phyloP scores from a whole-genome alignment of 1,140 invertebrate species.

The Neodiprion lecontei region DNA sequence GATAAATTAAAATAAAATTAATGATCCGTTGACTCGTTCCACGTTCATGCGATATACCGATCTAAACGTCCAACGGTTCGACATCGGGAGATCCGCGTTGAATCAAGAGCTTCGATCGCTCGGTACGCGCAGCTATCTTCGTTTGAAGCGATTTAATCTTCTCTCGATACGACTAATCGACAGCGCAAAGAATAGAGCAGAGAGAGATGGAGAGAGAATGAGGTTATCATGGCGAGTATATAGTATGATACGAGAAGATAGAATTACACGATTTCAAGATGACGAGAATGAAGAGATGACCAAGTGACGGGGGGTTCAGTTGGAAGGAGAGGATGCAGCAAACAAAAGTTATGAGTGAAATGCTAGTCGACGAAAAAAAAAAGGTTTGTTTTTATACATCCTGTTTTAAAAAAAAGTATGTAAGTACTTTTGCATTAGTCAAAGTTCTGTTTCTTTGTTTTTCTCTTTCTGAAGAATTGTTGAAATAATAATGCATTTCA shows the following conservation, averaged over 20 bases:
- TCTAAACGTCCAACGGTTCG: slow-evolving; percentile 71
- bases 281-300: slow-evolving; percentile 41
- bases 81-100: slow-evolving; percentile 84
- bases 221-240: slow-evolving; percentile 24
- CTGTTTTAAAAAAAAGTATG: slow-evolving; percentile 38
- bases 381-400: slow-evolving; percentile 28
- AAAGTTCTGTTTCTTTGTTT: slow-evolving; percentile 11
- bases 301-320: slow-evolving; percentile 41
- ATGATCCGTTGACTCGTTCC: background rate
- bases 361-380: slow-evolving; percentile 58
- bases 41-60: slow-evolving; percentile 23
- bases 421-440: slow-evolving; percentile 23
- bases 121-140: slow-evolving; percentile 85
- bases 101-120: slow-evolving; percentile 85
- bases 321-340: slow-evolving; percentile 63
- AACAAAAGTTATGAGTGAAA: slow-evolving; percentile 70
- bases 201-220: slow-evolving; percentile 35
- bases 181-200: slow-evolving; percentile 35
- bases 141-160: slow-evolving; percentile 84
- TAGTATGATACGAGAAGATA: slow-evolving; percentile 31
- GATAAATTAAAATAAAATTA: background rate
- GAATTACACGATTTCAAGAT: slow-evolving; percentile 20
- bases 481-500: slow-evolving; percentile 9
- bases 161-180: slow-evolving; percentile 79
- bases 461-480: background rate